Base-by-base conservation (phyloP, 2,888 invertebrate species). In the Acronicta alni region DNA sequence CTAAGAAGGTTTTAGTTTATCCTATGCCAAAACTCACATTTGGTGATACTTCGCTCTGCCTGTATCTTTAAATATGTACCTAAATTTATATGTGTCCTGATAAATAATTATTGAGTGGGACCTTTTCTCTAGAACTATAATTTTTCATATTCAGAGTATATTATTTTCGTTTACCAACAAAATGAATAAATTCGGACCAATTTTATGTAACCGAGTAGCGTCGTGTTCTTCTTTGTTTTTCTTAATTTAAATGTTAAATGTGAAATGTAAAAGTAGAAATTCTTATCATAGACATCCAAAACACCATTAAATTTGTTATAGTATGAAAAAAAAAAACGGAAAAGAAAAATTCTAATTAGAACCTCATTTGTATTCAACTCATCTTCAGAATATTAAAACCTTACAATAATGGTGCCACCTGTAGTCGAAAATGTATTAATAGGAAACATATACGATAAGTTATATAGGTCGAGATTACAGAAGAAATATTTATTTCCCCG, bases 151-250 rank as follows among this genome's bases (percentile, higher is more conserved):
- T 57, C 55, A 53, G 51, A 69, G 54, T 49, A 48, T 54, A 63
- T 61, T 39, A 54, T 57, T 74, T 76, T 67, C 45, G 43, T 78
- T 75, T 61, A 57, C 57, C 57, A 72, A 75, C 65, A 66, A 80
- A 84, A 85, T 85, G 81, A 87, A 84, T 75, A 83, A 84, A 84
- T 90, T 89, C 79, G 93, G 93, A 93, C 93, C 93, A 93, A 93
- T 93, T 93, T 93, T 93, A 88, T 80, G 91, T 93, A 93, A 92
- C 82, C 76, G 72, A 81, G 85, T 90, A 89, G 87, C 68, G 60
- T 67, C 67, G 67, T 82, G 75, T 81, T 75, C 62, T 69, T 74
- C 76, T 77, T 67, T 75, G 52, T 70, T 80, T 69, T 51, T 47
- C 30, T 75, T 76, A 30, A 67, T 80, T 85, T 85, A 10, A 55